phyloP scores from a whole-genome alignment of 1,140 invertebrate genomes.

The Trichoplusia ni region DNA sequence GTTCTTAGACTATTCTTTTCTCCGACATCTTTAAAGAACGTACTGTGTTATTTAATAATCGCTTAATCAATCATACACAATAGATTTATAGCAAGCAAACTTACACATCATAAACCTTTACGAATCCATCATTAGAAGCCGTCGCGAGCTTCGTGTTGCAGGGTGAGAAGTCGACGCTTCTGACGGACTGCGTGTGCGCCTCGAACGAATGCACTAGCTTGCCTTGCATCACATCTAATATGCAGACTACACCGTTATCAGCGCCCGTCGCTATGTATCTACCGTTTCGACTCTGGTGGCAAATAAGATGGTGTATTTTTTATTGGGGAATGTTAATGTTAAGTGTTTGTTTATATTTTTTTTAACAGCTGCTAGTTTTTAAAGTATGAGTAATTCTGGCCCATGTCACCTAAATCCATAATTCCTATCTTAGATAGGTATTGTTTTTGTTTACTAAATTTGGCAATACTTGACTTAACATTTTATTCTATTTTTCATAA shows the following conservation, averaged over 20 bases:
- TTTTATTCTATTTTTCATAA: no score
- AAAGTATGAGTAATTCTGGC: no score
- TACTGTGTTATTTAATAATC: neutral
- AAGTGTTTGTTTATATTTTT: no score
- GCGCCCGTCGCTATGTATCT: constrained; percentile 96
- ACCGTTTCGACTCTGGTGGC: constrained; percentile 96
- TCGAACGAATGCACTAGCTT: constrained; percentile 95
- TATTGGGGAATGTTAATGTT: neutral
- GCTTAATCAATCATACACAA: no score
- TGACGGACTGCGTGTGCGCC: constrained; percentile 96
- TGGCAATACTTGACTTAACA: no score
- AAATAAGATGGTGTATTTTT: no score
- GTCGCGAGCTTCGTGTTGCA: constrained; percentile 95
- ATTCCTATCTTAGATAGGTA: no score
- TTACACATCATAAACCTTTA: constrained; percentile 97
- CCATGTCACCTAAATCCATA: no score
- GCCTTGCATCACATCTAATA: constrained; percentile 95
- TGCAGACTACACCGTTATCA: constrained; percentile 96
- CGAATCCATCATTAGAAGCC: constrained; percentile 96
- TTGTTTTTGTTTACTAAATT: no score
- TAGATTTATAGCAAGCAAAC: constrained; percentile 57
- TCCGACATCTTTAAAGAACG: no score
- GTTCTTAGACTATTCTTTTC: no score
- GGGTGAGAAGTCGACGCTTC: constrained; percentile 95
- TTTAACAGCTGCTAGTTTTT: no score